Base-by-base conservation (phyloP, 1,140 invertebrate genomes). In the Sitodiplosis mosellana region DNA sequence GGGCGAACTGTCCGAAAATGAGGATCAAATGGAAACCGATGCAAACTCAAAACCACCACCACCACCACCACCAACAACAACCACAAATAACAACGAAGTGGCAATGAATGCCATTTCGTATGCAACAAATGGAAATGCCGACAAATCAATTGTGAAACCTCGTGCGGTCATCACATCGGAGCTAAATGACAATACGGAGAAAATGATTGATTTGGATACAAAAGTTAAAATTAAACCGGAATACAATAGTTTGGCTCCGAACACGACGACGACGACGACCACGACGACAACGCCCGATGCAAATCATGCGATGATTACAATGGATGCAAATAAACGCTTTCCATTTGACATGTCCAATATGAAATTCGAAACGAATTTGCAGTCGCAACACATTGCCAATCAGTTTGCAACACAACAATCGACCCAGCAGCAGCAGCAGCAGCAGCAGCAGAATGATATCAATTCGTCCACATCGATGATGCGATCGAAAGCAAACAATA, bases 1-100 rank as follows among this genome's bases (percentile, higher is more conserved):
- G 61, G 86, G 87, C 14, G 86, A 88, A 63, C 67, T 90, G 0
- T 88, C 84, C 1, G 86, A 90, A 56, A 56, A 73, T 61, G 60
- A 80, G 69, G 67, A 64, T 37, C 50, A 59, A 4, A 64, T 64
- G 62, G 62, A 64, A 18, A 43, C 17, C 2, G 41, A 43, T 18
- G 18, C 11, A 12, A 21, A 12, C 5, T 10, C 41, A 6, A 43
- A n/a, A n/a, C n/a, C n/a, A n/a, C n/a, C n/a, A n/a, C n/a, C n/a
- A n/a, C n/a, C n/a, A n/a, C n/a, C n/a, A n/a, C n/a, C n/a, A n/a
- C n/a, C 17, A 12, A 21, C 5, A 18, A 5, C n/a, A 43, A 19
- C n/a, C 11, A 40, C 17, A 40, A n/a, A 40, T 10, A 27, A 27
- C 27, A 27, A 27, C 10, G 27, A 27, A 27, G 10, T 27, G 27